A percentile compares a stretch with the other conserved stretches of the same genome.
These are phyloP conservation scores for Melangyna quadrimaculata DNA, from an alignment of 2,888 invertebrate genomes.

Conservation along the genomic window DNA sequence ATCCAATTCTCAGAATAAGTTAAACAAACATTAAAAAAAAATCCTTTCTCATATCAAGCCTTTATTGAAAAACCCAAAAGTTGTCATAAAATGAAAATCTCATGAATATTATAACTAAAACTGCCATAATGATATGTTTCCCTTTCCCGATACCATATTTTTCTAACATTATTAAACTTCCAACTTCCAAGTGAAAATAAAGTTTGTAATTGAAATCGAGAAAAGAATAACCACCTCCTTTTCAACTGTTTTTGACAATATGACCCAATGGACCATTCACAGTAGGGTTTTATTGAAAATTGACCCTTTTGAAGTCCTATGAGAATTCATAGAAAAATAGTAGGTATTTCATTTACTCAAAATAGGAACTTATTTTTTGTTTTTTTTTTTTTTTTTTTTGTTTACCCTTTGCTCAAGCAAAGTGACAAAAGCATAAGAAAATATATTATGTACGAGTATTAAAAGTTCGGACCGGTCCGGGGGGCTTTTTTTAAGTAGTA, in stretches of 20 bases:
- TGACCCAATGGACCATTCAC: slow-evolving; percentile 22
- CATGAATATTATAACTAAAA: not conserved
- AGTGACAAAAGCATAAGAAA: slow-evolving; percentile 32
- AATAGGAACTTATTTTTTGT: not conserved
- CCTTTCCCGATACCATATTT: not conserved
- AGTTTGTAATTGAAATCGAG: slow-evolving; percentile 53
- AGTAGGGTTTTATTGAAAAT: slow-evolving; percentile 21
- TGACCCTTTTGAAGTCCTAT: slow-evolving; percentile 32
- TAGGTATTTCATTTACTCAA: slow-evolving; percentile 8
- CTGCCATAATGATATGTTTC: slow-evolving; percentile 15
- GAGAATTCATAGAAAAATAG: slow-evolving; percentile 33
- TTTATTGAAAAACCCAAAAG: too few relatives aligned
- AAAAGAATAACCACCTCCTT: slow-evolving; percentile 1
- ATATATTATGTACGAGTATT: not conserved
- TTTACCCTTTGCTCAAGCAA: not conserved
- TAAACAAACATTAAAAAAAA: not conserved
- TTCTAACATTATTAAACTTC: slow-evolving; percentile 24
- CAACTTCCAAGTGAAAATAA: slow-evolving; percentile 38
- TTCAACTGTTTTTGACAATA: slow-evolving; percentile 25
- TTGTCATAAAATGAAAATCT: not conserved
- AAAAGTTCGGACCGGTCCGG: not conserved
- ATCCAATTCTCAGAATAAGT: too few relatives aligned
- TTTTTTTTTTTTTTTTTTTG: not conserved
- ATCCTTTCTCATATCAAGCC: too few relatives aligned
- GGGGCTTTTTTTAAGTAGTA: slow-evolving; percentile 51